Conservation (phyloP, 53 echinoderm and acorn worm species). For the Henricia sp. region DNA sequence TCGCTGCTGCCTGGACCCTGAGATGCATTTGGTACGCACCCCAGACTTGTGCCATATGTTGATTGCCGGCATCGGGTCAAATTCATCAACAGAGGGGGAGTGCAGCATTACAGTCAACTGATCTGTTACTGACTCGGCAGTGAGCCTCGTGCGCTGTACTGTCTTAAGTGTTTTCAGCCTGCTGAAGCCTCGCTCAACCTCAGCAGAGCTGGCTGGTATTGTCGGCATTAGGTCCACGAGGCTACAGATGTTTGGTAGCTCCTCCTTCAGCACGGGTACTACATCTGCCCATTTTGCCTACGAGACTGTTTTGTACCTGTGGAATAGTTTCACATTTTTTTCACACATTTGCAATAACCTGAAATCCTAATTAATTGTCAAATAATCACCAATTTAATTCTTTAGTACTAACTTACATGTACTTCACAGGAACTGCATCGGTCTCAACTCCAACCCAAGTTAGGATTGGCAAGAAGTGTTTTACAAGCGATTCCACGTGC, state of each 20-base stretch:
- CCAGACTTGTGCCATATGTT: slow-evolving; percentile 23
- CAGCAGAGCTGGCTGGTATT: slow-evolving; percentile 43
- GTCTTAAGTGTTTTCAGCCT: slow-evolving; percentile 32
- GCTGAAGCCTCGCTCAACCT: slow-evolving; percentile 60
- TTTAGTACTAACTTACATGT: slow-evolving; percentile 11
- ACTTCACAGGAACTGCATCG: slow-evolving; percentile 7
- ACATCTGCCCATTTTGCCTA: slow-evolving; percentile 17
- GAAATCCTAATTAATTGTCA: neutral
- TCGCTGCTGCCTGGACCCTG: too few species aligned
- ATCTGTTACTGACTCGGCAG: slow-evolving; percentile 12
- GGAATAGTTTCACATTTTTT: neutral
- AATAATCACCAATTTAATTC: slow-evolving; percentile 14
- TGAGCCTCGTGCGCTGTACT: slow-evolving; percentile 1
- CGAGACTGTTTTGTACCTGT: neutral
- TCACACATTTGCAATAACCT: too few species aligned
- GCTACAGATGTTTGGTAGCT: slow-evolving; percentile 14
- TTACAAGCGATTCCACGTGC: neutral
- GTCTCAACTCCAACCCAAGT: slow-evolving; percentile 15
- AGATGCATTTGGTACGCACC: neutral
- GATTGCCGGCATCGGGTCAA: slow-evolving; percentile 41
- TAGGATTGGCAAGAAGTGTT: slow-evolving; percentile 15
- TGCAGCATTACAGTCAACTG: slow-evolving; percentile 24
- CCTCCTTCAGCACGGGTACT: neutral
- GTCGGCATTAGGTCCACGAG: slow-evolving; percentile 8
- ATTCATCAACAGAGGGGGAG: neutral